Evolutionary conservation across 2,888 invertebrate species (phyloP).

Genomic region (Diabrotica balteata): DNA sequence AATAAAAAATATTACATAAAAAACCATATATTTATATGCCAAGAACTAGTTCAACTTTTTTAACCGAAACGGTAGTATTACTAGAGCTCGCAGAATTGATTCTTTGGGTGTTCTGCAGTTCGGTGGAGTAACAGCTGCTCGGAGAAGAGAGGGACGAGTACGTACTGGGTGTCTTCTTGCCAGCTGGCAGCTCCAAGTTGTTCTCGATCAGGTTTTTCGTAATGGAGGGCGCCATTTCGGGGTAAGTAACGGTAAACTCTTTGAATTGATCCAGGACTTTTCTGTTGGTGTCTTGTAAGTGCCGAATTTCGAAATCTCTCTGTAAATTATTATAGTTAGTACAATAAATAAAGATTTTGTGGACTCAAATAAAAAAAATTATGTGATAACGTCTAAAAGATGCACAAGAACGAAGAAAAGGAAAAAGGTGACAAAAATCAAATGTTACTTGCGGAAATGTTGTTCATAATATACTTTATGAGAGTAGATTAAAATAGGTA

Average conservation of each 20-base stretch:
- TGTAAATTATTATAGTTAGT: conserved; percentile 42
- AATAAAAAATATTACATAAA: conserved; percentile 7
- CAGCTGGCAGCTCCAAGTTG: conserved; percentile 48
- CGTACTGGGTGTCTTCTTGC: conserved; percentile 35
- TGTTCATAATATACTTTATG: no score
- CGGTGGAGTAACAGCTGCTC: conserved; percentile 26
- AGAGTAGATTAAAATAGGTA: no score
- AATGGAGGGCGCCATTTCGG: conserved; percentile 51
- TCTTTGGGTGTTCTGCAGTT: conserved; percentile 25
- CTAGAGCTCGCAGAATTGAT: not conserved
- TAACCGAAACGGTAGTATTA: conserved; percentile 13
- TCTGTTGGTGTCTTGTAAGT: conserved; percentile 67
- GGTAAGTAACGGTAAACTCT: conserved; percentile 59
- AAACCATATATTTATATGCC: conserved; percentile 26
- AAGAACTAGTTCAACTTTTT: conserved; percentile 33
- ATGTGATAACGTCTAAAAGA: no score
- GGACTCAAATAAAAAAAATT: no score
- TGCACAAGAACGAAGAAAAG: no score
- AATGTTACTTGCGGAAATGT: no score
- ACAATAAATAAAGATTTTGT: not conserved
- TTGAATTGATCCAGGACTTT: conserved; percentile 65
- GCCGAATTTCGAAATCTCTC: conserved; percentile 66
- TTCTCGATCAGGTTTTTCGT: conserved; percentile 50
- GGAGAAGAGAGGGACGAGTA: conserved; percentile 25
- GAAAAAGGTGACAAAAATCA: no score